These are phyloP conservation scores for Helogale parvula DNA, from an alignment of 2,113 vertebrate species.

Conservation along the genomic window DNA sequence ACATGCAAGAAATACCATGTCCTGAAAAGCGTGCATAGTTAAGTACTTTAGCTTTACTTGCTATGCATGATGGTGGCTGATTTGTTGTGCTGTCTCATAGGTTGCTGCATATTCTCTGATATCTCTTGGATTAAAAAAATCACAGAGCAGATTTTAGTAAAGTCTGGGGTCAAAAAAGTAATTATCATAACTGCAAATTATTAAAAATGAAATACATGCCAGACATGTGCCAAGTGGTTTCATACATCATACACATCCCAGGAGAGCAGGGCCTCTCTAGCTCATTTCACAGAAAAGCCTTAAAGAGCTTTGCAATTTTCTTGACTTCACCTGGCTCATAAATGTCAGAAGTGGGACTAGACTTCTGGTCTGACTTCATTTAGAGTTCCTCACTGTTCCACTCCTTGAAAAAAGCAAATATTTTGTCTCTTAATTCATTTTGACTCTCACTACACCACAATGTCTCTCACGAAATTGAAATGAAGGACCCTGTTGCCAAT, in stretches of 20 bases:
- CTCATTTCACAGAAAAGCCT: not conserved
- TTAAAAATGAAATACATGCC: not conserved
- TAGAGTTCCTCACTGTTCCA: not conserved
- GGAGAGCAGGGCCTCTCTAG: not conserved
- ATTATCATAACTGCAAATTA: not conserved
- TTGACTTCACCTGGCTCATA: not conserved
- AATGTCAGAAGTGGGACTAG: not conserved
- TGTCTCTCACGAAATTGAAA: not conserved
- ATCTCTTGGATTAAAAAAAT: not conserved
- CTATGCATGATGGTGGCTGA: not conserved
- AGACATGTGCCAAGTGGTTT: not conserved
- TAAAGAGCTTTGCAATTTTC: not conserved
- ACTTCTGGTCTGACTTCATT: slow-evolving; percentile 1
- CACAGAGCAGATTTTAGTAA: not conserved
- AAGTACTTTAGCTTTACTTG: not conserved
- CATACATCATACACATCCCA: not conserved
- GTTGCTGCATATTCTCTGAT: not conserved
- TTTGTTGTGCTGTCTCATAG: not conserved
- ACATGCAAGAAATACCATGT: not conserved
- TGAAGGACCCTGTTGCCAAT: not conserved
- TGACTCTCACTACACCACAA: not conserved
- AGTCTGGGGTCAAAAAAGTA: not conserved
- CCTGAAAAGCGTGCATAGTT: not conserved
- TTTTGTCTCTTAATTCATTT: not conserved
- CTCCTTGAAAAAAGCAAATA: not conserved